phyloP scores from a whole-genome alignment of 1,140 invertebrate genomes.

The Harlomillsia oculata region DNA sequence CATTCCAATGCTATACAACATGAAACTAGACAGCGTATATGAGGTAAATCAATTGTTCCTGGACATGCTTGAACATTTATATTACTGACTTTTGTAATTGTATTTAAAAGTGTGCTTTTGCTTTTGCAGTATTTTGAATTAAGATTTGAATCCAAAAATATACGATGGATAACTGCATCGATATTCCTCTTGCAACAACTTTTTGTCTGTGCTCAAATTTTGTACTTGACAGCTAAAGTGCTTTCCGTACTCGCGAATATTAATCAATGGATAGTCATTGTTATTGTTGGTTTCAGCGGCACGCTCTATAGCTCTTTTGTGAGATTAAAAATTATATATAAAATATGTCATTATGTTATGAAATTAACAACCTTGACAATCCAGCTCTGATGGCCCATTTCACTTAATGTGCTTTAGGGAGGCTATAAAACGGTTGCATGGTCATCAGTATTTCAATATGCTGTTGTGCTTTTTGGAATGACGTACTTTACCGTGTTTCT shows the following conservation, averaged over 20 bases:
- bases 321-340: no score
- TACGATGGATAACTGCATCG: slow-evolving; percentile 8
- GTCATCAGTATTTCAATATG: no score
- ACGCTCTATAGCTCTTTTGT: slow-evolving; percentile 27
- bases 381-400: no score
- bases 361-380: no score
- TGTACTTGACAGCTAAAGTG: slow-evolving; percentile 5
- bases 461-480: no score
- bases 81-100: background rate
- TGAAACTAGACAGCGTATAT: slow-evolving; percentile 21
- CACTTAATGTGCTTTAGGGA: no score
- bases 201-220: background rate
- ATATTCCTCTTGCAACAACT: slow-evolving; percentile 17
- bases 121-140: slow-evolving; percentile 20
- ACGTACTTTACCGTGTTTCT: no score
- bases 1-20: slow-evolving; percentile 19
- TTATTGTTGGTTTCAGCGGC: slow-evolving; percentile 6
- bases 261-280: slow-evolving; percentile 6
- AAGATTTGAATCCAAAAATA: slow-evolving; percentile 9
- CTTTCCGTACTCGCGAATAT: slow-evolving; percentile 11
- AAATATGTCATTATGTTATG: no score
- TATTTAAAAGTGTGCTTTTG: background rate
- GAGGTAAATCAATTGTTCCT: slow-evolving; percentile 9
- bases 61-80: background rate
- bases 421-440: no score